phyloP scores from a whole-genome alignment of 1,140 invertebrate genomes.

The Conus betulinus region DNA sequence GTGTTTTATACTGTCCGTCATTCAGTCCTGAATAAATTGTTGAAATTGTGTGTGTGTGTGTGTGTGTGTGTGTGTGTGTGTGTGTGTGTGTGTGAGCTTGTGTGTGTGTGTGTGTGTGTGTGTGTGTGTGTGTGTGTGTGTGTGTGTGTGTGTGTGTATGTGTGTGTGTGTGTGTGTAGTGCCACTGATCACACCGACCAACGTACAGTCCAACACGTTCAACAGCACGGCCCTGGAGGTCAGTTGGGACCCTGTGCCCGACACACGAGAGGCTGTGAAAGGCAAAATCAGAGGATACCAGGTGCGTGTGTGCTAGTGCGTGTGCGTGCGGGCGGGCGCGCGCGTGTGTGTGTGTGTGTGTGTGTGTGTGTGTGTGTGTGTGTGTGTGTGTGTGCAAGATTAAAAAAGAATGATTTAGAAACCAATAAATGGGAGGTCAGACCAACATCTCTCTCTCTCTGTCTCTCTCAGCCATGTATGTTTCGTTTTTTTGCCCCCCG shows the following conservation, averaged over 20 bases:
- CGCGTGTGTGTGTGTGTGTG: neutral
- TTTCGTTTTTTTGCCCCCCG: too few relatives aligned
- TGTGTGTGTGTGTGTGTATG: neutral
- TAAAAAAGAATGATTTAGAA: too few relatives aligned
- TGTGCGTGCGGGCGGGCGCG: neutral
- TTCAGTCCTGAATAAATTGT: neutral
- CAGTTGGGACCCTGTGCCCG: constrained; percentile 90
- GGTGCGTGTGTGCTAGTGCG: constrained; percentile 54
- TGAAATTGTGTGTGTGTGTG: neutral
- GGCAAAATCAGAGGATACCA: constrained; percentile 95
- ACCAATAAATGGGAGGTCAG: too few relatives aligned
- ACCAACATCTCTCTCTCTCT: too few relatives aligned
- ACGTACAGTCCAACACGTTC: constrained; percentile 85
- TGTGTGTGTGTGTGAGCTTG: constrained; percentile 4
- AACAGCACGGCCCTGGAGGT: constrained; percentile 96
- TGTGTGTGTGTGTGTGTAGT: constrained; percentile 28
- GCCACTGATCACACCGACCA: constrained; percentile 76
- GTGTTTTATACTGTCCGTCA: neutral
- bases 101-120: neutral
- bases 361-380: neutral
- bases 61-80: neutral
- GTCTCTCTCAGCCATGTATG: too few relatives aligned
- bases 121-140: neutral
- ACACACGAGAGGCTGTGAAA: constrained; percentile 87
- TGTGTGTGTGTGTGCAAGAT: too few relatives aligned